Percentiles rank a stretch among this genome's conserved stretches.
Evolutionary conservation across 1,140 invertebrate species (phyloP).

Genomic region (Metaphire vulgaris): DNA sequence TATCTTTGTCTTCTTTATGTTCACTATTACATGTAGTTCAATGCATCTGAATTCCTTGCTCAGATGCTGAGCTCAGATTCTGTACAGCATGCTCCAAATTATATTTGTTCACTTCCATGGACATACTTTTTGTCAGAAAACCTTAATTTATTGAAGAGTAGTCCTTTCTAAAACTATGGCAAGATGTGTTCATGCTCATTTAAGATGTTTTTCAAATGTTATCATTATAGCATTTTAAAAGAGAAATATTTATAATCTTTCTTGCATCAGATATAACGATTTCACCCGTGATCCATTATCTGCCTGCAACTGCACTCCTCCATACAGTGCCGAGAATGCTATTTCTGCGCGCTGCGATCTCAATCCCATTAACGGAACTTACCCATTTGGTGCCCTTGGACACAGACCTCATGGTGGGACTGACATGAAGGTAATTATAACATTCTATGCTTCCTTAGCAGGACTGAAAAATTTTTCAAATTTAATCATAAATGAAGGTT

Average conservation of each 20-base stretch:
- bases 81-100: no score
- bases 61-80: no score
- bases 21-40: no score
- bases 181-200: no score
- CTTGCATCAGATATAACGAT: constrained; percentile 63
- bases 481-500: no score
- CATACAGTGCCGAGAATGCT: constrained; percentile 66
- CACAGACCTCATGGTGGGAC: constrained; percentile 62
- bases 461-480: constrained; percentile 1
- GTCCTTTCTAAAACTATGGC: no score
- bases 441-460: background rate
- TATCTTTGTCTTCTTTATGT: no score
- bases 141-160: no score
- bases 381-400: constrained; percentile 61
- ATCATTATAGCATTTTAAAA: background rate
- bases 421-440: constrained; percentile 60
- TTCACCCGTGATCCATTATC: constrained; percentile 64
- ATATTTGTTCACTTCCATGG: no score
- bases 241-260: constrained; percentile 12
- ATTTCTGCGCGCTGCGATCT: constrained; percentile 66
- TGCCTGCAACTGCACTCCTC: constrained; percentile 64
- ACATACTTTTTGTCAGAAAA: no score
- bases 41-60: no score
- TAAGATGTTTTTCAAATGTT: background rate
- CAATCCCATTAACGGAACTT: constrained; percentile 63